Percentiles rank a stretch among this genome's conserved stretches.
Evolutionary conservation across 2,797 vertebrate species (phyloP).

Genomic region (Acipenser transmontanus): DNA sequence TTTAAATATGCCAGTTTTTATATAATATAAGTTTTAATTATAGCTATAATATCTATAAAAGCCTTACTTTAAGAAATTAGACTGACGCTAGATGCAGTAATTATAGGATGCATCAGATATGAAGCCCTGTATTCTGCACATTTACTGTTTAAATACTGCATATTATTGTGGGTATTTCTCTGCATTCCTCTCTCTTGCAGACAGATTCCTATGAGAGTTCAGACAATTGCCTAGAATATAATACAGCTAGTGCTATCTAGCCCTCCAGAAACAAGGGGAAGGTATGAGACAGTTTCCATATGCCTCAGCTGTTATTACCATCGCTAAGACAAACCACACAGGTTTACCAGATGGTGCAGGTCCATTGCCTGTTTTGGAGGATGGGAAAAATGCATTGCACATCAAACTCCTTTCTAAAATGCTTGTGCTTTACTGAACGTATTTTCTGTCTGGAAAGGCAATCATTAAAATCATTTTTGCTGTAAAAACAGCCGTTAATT

Average conservation of each 20-base stretch:
- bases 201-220: not conserved
- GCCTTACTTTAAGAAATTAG: slow-evolving; percentile 5
- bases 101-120: not conserved
- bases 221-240: not conserved
- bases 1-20: not conserved
- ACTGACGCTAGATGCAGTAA: slow-evolving; percentile 1
- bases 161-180: not conserved
- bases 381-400: not conserved
- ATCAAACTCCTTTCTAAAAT: not conserved
- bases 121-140: not conserved
- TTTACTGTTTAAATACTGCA: not conserved
- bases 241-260: too few relatives aligned
- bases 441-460: not conserved
- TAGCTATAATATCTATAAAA: slow-evolving; percentile 9
- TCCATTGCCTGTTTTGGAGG: not conserved
- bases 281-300: not conserved
- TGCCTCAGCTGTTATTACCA: not conserved
- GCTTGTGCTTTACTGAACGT: not conserved
- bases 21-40: slow-evolving; percentile 9
- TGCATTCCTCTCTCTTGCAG: not conserved
- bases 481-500: too few relatives aligned
- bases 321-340: not conserved
- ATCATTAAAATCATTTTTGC: slow-evolving; percentile 9
- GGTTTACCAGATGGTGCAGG: slow-evolving; percentile 2
- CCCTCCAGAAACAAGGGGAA: not conserved